phyloP scores from a whole-genome alignment of 1,140 invertebrate species.

The Sminthurinus signatus region DNA sequence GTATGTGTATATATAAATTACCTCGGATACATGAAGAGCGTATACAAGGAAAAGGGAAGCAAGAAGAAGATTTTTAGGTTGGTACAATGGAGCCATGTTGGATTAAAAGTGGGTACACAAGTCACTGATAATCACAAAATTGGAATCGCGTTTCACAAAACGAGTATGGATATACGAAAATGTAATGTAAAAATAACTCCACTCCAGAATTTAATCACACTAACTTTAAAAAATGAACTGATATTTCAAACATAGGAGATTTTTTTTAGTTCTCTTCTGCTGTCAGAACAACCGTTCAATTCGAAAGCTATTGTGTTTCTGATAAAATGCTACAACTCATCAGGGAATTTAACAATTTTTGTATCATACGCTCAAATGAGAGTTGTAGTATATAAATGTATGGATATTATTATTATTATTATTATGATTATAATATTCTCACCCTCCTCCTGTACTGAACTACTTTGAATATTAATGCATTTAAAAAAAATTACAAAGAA shows the following conservation, averaged over 20 bases:
- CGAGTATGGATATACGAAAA: background rate
- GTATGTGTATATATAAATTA: no score
- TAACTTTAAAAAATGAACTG: background rate
- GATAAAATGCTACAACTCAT: background rate
- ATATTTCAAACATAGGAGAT: background rate
- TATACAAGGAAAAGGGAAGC: background rate
- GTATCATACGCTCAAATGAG: no score
- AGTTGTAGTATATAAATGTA: no score
- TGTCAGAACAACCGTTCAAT: background rate
- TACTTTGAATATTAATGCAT: no score
- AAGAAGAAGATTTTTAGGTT: background rate
- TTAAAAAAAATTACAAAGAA: no score
- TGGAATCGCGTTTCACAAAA: background rate
- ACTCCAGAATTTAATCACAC: background rate
- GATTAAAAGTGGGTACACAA: no score
- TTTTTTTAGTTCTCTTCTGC: background rate
- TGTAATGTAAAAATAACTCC: background rate
- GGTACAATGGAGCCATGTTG: background rate
- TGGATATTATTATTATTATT: no score
- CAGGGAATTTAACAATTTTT: constrained; percentile 8
- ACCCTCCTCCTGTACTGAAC: no score
- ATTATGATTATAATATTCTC: no score
- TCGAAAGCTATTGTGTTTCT: constrained; percentile 1
- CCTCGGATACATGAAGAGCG: background rate
- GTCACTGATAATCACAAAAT: background rate